Percentiles rank a stretch among this genome's conserved stretches.
These are phyloP conservation scores for Lepidurus couesii DNA, from an alignment of 1,140 invertebrate species.

Conservation along the genomic window DNA sequence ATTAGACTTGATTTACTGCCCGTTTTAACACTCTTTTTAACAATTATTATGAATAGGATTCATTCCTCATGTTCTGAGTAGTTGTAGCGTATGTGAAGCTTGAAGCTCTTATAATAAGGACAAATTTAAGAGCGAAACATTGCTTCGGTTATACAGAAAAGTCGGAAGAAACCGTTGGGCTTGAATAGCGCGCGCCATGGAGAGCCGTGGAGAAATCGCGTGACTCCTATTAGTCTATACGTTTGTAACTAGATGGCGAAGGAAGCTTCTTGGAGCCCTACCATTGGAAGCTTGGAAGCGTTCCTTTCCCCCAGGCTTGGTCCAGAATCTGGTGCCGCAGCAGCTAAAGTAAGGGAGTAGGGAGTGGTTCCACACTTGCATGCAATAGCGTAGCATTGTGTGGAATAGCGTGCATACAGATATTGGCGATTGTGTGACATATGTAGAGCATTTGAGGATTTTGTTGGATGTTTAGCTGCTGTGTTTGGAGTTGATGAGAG, in stretches of 20 bases:
- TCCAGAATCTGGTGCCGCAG: background rate
- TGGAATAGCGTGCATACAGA: background rate
- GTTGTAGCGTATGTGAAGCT: no score
- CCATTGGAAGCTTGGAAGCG: no score
- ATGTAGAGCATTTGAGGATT: background rate
- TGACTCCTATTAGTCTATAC: no score
- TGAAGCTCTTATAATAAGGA: no score
- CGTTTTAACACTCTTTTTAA: no score
- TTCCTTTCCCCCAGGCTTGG: background rate
- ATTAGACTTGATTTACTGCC: no score
- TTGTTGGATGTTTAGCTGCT: background rate
- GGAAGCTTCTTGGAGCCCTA: no score
- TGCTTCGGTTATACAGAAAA: background rate
- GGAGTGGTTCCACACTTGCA: constrained; percentile 5
- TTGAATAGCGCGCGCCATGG: no score
- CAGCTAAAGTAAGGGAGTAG: constrained; percentile 17
- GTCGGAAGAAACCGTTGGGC: background rate
- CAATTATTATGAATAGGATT: no score
- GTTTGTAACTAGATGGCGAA: no score
- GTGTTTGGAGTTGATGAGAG: background rate
- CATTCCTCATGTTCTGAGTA: no score
- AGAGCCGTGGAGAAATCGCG: no score
- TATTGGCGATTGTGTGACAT: constrained; percentile 22
- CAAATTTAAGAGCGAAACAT: background rate
- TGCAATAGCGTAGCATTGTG: background rate